These are phyloP conservation scores for Doris montereyensis DNA, from an alignment of 2,888 invertebrate species.

Conservation along the genomic window DNA sequence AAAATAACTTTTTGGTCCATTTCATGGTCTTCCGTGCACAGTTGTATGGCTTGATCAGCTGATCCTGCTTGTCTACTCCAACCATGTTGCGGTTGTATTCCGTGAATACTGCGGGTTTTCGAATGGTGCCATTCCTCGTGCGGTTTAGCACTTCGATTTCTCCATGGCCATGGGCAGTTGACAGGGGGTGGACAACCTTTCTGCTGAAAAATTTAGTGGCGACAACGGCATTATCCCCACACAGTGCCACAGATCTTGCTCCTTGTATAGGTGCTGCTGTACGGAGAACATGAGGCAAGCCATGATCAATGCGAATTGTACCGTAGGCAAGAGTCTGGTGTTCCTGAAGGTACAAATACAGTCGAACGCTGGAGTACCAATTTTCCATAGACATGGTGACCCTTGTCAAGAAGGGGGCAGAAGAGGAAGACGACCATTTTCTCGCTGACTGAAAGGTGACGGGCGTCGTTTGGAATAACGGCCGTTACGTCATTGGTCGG, in stretches of 20 bases:
- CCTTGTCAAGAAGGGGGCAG: constrained; percentile 26
- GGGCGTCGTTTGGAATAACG: constrained; percentile 1
- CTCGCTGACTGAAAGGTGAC: neutral
- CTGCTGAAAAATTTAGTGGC: constrained; percentile 31
- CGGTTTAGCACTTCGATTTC: constrained; percentile 31
- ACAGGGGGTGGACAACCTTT: constrained; percentile 39
- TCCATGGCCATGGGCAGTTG: constrained; percentile 39
- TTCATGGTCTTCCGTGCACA: constrained; percentile 44
- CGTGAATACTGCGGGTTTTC: constrained; percentile 38
- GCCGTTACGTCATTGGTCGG: neutral
- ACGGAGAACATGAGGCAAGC: neutral
- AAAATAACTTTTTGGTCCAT: constrained; percentile 49
- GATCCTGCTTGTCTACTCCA: constrained; percentile 48
- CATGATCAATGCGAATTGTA: constrained; percentile 10
- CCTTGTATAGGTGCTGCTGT: neutral
- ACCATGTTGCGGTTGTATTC: constrained; percentile 48
- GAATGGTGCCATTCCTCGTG: constrained; percentile 18
- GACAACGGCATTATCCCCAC: constrained; percentile 6
- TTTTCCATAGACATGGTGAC: constrained; percentile 29
- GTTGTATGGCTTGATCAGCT: constrained; percentile 43
- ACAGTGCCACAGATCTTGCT: neutral
- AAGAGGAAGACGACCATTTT: constrained; percentile 25
- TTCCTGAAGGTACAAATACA: constrained; percentile 22
- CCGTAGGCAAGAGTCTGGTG: constrained; percentile 29
- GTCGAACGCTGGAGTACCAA: constrained; percentile 28